phyloP scores from a whole-genome alignment of 2,888 invertebrate species.

The Noctua fimbriata region DNA sequence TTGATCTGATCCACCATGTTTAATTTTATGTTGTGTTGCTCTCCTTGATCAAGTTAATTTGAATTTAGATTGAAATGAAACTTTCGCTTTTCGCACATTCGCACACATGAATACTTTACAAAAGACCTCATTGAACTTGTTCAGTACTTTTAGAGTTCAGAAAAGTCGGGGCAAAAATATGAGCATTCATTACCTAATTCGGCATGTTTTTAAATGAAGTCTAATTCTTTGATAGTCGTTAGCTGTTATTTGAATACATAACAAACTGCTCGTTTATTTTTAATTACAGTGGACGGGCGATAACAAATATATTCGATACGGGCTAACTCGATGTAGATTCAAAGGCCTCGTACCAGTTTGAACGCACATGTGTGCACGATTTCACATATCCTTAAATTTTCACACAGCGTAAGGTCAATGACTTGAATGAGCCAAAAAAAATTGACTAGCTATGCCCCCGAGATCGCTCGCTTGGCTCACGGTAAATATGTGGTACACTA shows the following conservation, averaged over 20 bases:
- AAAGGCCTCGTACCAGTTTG: slow-evolving; percentile 47
- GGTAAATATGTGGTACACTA: slow-evolving; percentile 13
- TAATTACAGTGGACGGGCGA: slow-evolving; percentile 15
- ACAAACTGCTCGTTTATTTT: slow-evolving; percentile 23
- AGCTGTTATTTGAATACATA: slow-evolving; percentile 4
- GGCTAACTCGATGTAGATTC: slow-evolving; percentile 37
- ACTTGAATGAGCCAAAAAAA: slow-evolving; percentile 36
- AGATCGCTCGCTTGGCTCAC: neutral
- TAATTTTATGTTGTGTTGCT: too few species aligned
- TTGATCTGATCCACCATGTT: too few species aligned
- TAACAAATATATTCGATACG: slow-evolving; percentile 28
- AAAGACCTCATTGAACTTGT: neutral
- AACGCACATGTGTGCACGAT: slow-evolving; percentile 40
- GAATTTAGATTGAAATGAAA: too few species aligned
- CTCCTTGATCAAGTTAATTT: too few species aligned
- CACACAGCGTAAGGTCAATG: slow-evolving; percentile 46
- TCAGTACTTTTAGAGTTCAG: neutral
- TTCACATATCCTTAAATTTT: slow-evolving; percentile 43
- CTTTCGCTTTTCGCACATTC: too few species aligned
- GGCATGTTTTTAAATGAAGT: neutral
- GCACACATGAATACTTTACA: neutral
- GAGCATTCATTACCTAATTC: neutral
- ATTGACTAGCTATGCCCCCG: slow-evolving; percentile 11
- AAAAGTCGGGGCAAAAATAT: neutral
- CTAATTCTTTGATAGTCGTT: neutral